Evolutionary conservation across 2,888 invertebrate genomes (phyloP).

Genomic region (Phymatocera aterrima): DNA sequence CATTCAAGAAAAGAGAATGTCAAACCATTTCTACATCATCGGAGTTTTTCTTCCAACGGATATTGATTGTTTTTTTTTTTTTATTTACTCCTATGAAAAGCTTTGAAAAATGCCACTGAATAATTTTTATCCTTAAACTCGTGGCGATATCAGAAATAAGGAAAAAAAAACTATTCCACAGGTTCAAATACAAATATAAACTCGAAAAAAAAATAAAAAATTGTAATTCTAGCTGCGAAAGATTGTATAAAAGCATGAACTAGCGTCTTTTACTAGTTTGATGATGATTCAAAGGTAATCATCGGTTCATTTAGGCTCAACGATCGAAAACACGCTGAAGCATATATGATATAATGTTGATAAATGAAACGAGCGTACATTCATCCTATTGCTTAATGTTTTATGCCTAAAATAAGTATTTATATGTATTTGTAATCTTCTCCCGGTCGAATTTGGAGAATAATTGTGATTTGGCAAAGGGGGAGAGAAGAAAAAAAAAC

Average conservation of each 20-base stretch:
- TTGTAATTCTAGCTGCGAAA: too few relatives aligned
- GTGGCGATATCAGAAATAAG: too few relatives aligned
- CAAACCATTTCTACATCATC: too few relatives aligned
- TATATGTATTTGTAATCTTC: not conserved
- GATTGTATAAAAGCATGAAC: slow-evolving; percentile 14
- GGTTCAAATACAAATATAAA: not conserved
- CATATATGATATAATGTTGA: too few relatives aligned
- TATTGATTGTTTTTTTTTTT: too few relatives aligned
- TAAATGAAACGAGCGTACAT: not conserved
- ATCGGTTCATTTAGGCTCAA: not conserved
- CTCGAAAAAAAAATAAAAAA: not conserved
- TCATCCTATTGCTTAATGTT: not conserved
- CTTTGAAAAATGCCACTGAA: too few relatives aligned
- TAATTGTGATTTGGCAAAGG: too few relatives aligned
- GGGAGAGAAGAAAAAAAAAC: too few relatives aligned
- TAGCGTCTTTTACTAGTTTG: not conserved
- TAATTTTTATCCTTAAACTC: too few relatives aligned
- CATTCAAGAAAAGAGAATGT: not conserved
- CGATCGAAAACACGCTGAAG: not conserved
- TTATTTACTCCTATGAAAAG: too few relatives aligned
- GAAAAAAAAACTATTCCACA: too few relatives aligned
- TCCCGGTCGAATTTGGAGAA: slow-evolving; percentile 16
- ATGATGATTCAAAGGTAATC: not conserved
- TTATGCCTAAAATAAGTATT: not conserved
- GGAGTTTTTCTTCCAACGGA: too few relatives aligned